A percentile compares a stretch with the other conserved stretches of the same genome.
Conservation (phyloP, 2,113 vertebrate genomes). For the Gasterosteus aculeatus region DNA sequence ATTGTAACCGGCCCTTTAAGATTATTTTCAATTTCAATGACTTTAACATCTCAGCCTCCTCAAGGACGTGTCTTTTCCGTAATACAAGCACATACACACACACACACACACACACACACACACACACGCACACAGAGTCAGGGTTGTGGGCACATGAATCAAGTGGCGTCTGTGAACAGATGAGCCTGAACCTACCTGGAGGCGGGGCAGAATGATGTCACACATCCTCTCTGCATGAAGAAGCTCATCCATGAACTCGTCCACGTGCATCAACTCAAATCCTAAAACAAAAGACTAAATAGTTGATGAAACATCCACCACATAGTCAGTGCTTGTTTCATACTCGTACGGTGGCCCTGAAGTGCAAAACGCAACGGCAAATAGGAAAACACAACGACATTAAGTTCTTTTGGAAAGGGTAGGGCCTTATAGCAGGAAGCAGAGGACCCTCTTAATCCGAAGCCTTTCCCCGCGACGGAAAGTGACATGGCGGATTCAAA, state of each 20-base stretch:
- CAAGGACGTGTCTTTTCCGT: conserved; percentile 91
- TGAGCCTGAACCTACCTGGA: conserved; percentile 85
- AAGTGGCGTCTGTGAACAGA: background rate
- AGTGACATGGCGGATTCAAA: too few species aligned
- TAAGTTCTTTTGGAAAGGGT: too few species aligned
- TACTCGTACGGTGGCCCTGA: too few species aligned
- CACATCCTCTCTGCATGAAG: conserved; percentile 93
- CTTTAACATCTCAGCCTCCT: conserved; percentile 91
- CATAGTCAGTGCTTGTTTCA: too few species aligned
- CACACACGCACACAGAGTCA: conserved; percentile 17
- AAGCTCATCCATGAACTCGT: conserved; percentile 96
- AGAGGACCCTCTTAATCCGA: too few species aligned
- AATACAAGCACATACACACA: background rate
- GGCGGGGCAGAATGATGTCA: conserved; percentile 94
- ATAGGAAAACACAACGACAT: too few species aligned
- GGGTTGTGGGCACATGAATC: background rate
- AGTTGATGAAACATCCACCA: background rate
- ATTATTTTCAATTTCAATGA: background rate
- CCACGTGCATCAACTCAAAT: conserved; percentile 97
- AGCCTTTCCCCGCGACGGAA: too few species aligned
- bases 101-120: conserved; percentile 16
- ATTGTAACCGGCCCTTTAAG: background rate
- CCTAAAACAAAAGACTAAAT: conserved; percentile 75
- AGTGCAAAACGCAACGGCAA: too few species aligned
- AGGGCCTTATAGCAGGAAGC: too few species aligned